phyloP scores from a whole-genome alignment of 2,797 vertebrate genomes.

The Microctenopoma lineatum region DNA sequence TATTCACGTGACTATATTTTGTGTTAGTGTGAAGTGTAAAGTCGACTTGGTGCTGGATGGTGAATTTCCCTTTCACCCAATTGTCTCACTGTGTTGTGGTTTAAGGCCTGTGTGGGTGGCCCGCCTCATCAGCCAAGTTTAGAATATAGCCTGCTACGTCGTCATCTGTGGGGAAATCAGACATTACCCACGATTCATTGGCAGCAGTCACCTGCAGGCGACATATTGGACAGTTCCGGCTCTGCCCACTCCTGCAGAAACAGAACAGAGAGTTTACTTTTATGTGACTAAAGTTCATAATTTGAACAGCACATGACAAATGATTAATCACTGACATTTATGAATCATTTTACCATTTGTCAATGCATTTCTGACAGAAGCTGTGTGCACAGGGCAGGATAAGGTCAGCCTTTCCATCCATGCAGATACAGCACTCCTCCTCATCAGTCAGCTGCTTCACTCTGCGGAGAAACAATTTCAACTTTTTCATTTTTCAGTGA shows the following conservation, averaged over 20 bases:
- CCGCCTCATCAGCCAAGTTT: conserved; percentile 95
- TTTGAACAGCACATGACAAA: too few relatives aligned
- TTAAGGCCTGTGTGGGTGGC: conserved; percentile 93
- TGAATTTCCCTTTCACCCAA: conserved; percentile 5
- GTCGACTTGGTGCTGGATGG: conserved; percentile 18
- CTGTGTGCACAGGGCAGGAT: conserved; percentile 97
- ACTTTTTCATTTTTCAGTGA: not conserved
- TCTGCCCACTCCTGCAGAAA: conserved; percentile 91
- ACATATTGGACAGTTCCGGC: conserved; percentile 95
- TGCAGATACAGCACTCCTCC: conserved; percentile 98
- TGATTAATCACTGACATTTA: too few relatives aligned
- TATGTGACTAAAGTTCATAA: not conserved
- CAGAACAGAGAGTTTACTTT: not conserved
- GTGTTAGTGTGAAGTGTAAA: conserved; percentile 21
- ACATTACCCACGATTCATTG: conserved; percentile 97
- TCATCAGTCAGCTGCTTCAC: conserved; percentile 97
- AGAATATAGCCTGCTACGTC: conserved; percentile 96
- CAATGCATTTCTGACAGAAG: conserved; percentile 99
- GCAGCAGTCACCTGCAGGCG: conserved; percentile 93
- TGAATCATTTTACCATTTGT: conserved; percentile 90
- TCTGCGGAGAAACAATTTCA: conserved; percentile 72
- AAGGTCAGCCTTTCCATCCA: conserved; percentile 95
- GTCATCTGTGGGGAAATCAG: conserved; percentile 95
- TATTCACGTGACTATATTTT: conserved; percentile 13
- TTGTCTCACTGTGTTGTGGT: conserved; percentile 12